Evolutionary conservation across 2,888 invertebrate genomes (phyloP), one percentile per base, ranked within the genome.

Genomic region (Venusia cambrica): DNA sequence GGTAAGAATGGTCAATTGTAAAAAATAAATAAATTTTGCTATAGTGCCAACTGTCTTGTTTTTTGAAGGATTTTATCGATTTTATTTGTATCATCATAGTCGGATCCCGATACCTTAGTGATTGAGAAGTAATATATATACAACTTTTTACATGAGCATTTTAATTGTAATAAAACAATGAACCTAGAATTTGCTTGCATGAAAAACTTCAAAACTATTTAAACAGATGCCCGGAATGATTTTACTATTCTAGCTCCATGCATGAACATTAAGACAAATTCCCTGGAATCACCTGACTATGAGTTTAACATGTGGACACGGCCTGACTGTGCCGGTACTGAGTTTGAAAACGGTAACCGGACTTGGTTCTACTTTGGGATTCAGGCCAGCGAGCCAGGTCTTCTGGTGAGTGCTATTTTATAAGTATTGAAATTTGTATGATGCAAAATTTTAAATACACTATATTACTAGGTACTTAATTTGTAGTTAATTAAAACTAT

Each of bases 301-400:
- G 96, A 96, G 76, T 96, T 95, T 67, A 95, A 96, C 71, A 75
- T 97, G 26, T 97, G 97, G 97, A 97, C 96, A 1, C 91, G 92
- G 57, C 96, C 95, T 0, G 97, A 97, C 74, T 96, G 96, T 79
- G 91, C 89, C 20, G 96, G 94, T 10, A 96, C 96, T 0, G 92
- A 92, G 57, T 96, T 91, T 88, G 94, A 96, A 73, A 97, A 96
- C 88, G 93, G 92, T 28, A 96, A 96, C 72, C 89, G 96, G 46
- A 96, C 97, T 1, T 97, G 97, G 97, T 97, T 97, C 79, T 93
- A 95, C 74, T 97, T 97, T 77, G 96, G 95, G 4, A 80, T 97
- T 27, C 89, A 90, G 61, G 90, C 89, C 1, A 63, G 68, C 33
- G 76, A 83, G 50, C 79, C 90, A 12, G 88, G 85, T 47, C 66